Base-by-base conservation (phyloP, 1,140 invertebrate species). In the Hyles euphorbiae region DNA sequence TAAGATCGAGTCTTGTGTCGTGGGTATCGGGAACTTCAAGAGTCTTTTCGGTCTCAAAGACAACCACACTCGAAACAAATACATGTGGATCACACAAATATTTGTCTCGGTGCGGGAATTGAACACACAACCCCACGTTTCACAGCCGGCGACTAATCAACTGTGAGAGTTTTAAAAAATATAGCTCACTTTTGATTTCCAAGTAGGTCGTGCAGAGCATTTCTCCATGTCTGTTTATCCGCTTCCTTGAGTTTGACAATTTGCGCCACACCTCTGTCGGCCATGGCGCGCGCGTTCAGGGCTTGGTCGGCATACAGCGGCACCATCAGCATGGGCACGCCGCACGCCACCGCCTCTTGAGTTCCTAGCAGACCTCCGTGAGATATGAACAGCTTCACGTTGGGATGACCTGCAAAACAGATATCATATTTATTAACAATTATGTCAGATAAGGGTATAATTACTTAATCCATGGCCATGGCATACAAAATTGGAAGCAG, bases 271-370 rank as follows among this genome's bases (percentile, higher is more conserved):
- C 84, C 87, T 7, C 86, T 70, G 52, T 88, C 81, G 8, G 67
- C 63, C 80, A 90, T 83, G 2, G 86, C 81, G 9, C 78, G 72
- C 5, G 79, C 83, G 63, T 90, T 90, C 3, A 90, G 81, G 5
- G 79, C 85, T 69, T 95, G 93, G 64, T 95, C 94, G 1, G 87
- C 90, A 61, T 92, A 91, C 34, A 95, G 67, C 0, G 94, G 93
- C 6, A 94, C 83, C 61, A 88, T 89, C 33, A 92, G 65, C 61
- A 91, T 83, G 0, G 91, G 90, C 10, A 91, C 86, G 6, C 87
- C 89, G 61, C 88, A 89, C 9, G 81, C 84, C 7, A 92, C 89
- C 3, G 91, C 88, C 65, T 93, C 92, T 67, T 91, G 91, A 2
- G 90, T 90, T 5, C 92, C 92, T 3, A 92, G 79, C 43, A 91